Base-by-base conservation (phyloP, 2,113 vertebrate species). In the Fregata magnificens region DNA sequence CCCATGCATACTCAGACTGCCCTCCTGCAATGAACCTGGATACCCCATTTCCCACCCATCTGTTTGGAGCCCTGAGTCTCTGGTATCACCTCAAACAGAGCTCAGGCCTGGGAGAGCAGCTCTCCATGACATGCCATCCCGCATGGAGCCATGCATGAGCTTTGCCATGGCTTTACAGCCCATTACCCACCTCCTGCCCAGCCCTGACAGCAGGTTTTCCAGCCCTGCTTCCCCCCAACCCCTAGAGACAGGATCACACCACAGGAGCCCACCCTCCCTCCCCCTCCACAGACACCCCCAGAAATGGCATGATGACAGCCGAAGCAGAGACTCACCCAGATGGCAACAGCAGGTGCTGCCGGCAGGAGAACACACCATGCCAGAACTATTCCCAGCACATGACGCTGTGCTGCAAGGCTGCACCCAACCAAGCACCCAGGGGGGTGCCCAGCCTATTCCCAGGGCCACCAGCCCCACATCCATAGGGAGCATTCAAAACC, bases 71-170 rank as follows among this genome's bases (percentile, higher is more conserved):
- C 40, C 55, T 24, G 26, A 76, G 15, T 38, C 38, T 29, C 50
- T 0, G 2, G 22, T 13, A 14, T 31, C 25, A n/a, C n/a, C 32
- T 9, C 12, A 2, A 7, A 3, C 4, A 11, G 31, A 42, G 32
- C 40, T 69, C 55, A 63, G 78, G 29, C 47, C 53, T 16, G 10
- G 29, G 13, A 50, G 12, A 59, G 28, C 66, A 55, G 45, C 15
- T 47, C 16, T 38, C 29, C 34, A 6, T 6, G 53, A 11, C 4
- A 2, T 3, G 8, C 7, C 40, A 31, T 32, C 29, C 49, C 29
- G 49, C 42, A 5, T 0, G 10, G 55, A 44, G 22, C 53, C 29
- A 52, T 0, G 0, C 13, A 2, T 2, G 16, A 56, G 45, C 18
- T 61, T 59, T 3, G 9, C 52, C 10, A 10, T 16, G 20, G 26